Base-by-base conservation (phyloP, 2,797 vertebrate genomes). In the Rhinoraja longicauda region DNA sequence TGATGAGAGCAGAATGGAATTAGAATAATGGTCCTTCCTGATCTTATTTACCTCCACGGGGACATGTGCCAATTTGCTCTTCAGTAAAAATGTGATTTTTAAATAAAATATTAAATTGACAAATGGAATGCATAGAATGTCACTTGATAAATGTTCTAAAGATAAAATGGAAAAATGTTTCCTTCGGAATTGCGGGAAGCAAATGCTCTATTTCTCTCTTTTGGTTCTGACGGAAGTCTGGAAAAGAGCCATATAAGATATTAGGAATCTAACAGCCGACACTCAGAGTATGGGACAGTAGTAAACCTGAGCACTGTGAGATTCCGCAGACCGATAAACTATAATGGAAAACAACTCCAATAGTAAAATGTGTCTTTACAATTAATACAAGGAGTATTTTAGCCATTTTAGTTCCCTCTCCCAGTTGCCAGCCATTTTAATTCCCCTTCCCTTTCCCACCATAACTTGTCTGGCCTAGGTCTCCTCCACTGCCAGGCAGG, bases 211-310 rank as follows among this genome's bases (percentile, higher is more conserved):
- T 39, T 75, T 92, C 90, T 53, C 24, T 92, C 1, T 75, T 6
- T 45, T 73, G 90, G 70, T 26, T 92, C 57, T 12, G 26, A 29
- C 12, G 39, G 6, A 26, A 73, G 64, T 45, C 75, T 92, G 70
- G 67, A 73, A 92, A 88, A n/a, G 64, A 88, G 59, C 84, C 84
- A 88, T 21, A 32, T 88, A 88, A 88, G 84, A 88, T 88, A 88
- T 88, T 88, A 88, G 39, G 45, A 92, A 75, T 21, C 70, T 53
- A 10, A 67, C 32, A 29, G 39, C 21, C 32, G 53, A 39, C 39
- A 75, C 67, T 53, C 29, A 92, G 45, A 15, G 26, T 92, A 70
- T 92, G 70, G 62, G n/a, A 32, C n/a, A 67, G 84, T 45, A 29
- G 67, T 92, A n/a, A 62, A 92, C 13, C 70, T 73, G 67, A 75